A percentile compares a stretch with the other conserved stretches of the same genome.
These are phyloP conservation scores for Masnerella sp. DNA, from an alignment of 2,888 invertebrate species.

Conservation along the genomic window DNA sequence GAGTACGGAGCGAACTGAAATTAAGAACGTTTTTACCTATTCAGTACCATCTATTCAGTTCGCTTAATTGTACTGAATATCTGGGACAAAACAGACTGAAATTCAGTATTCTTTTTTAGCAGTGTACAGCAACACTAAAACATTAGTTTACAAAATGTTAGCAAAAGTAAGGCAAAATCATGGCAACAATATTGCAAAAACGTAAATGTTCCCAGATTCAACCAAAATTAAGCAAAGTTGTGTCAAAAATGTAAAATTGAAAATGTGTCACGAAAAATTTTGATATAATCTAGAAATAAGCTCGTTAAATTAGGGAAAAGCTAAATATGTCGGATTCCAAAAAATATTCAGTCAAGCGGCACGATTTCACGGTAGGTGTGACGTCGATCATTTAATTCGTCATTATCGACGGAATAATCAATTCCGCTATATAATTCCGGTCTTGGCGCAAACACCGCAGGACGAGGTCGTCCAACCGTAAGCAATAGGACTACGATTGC, in stretches of 20 bases:
- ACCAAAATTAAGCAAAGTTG: too few species aligned
- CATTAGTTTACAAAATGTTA: too few species aligned
- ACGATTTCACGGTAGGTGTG: conserved; percentile 44
- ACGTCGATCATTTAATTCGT: conserved; percentile 51
- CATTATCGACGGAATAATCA: conserved; percentile 55
- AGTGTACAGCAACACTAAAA: too few species aligned
- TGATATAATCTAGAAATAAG: neutral
- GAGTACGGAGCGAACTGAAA: too few species aligned
- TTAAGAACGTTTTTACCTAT: too few species aligned
- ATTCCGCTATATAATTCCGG: conserved; percentile 56
- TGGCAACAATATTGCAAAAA: too few species aligned
- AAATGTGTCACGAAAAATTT: neutral
- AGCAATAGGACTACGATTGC: conserved; percentile 61
- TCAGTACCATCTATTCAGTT: too few species aligned
- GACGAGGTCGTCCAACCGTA: conserved; percentile 56
- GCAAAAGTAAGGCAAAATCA: too few species aligned
- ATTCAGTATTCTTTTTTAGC: too few species aligned
- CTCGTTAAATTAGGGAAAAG: neutral
- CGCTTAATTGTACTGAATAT: too few species aligned
- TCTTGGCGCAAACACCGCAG: conserved; percentile 54
- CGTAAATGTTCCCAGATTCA: too few species aligned
- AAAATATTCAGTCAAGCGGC: conserved; percentile 32
- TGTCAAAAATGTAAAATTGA: neutral
- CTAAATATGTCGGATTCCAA: neutral
- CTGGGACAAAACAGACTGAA: too few species aligned